Evolutionary conservation across 1,140 invertebrate genomes (phyloP), one percentile per base, ranked within the genome.

Genomic region (Philaenus spumarius): DNA sequence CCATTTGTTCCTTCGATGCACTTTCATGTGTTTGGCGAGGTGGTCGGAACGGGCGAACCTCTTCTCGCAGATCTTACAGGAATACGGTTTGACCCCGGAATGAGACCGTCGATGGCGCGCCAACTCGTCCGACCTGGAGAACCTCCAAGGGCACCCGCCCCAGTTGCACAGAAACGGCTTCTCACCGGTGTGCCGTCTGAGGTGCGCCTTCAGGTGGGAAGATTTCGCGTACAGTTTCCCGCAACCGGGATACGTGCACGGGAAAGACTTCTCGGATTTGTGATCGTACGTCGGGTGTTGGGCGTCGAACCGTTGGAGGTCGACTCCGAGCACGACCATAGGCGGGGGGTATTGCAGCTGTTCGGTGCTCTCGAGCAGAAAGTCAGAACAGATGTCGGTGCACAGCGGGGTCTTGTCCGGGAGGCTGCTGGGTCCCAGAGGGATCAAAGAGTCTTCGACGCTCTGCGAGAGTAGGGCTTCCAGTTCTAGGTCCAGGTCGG

Each of bases 81-180:
- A 80, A 69, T 95, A 95, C 0, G 93, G 93, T 70, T 95, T 92
- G 1, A 90, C 74, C 1, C 82, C 82, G 0, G 79, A 81, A 62
- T 84, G 82, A 0, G 80, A 82, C 40, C 82, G 67, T 17, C 76
- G 74, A 65, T 84, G 82, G 0, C 85, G 71, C 0, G 91, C 88
- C 30, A 97, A 74, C 71, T 97, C 94, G 68, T 97, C 95, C 0
- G 93, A 96, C 20, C 94, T 77, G 2, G 92, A 95, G 75, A 98
- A 97, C 58, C 86, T 80, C 94, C 95, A 97, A 7, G 81, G 82
- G 72, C 95, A 98, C n/a, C 86, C 89, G 1, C 84, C 77, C 94
- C 94, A 97, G 45, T 85, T 89, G 70, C 87, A 90, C 3, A 78
- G 77, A 68, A 97, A 98, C 0, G 95, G 95, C 69, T 97, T 97